These are phyloP conservation scores for Drosophila willistoni DNA, from an alignment of 1,140 invertebrate genomes.

Conservation along the genomic window DNA sequence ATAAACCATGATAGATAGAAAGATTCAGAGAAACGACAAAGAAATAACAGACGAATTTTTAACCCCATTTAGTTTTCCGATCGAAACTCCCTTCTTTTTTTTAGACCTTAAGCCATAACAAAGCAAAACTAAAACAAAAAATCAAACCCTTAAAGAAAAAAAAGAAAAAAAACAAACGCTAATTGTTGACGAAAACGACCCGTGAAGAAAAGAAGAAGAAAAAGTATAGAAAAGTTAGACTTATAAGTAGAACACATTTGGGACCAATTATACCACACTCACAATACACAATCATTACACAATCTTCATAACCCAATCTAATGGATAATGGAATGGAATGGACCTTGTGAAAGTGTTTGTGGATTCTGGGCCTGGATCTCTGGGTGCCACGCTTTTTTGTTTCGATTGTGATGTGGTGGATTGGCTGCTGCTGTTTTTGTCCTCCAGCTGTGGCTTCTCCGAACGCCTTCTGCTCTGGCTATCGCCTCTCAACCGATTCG, in stretches of 20 bases:
- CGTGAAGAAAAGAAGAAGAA: neutral
- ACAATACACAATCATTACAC: conserved; percentile 25
- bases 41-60: conserved; percentile 64
- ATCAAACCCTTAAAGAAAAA: conserved; percentile 28
- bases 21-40: conserved; percentile 64
- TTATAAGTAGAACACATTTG: conserved; percentile 72
- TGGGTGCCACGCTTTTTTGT: conserved; percentile 53
- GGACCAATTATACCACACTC: conserved; percentile 48
- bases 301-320: conserved; percentile 20
- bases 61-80: conserved; percentile 67
- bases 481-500: conserved; percentile 63
- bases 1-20: conserved; percentile 56
- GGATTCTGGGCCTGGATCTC: conserved; percentile 52
- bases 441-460: conserved; percentile 75
- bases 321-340: conserved; percentile 16
- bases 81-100: neutral
- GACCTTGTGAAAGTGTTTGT: conserved; percentile 41
- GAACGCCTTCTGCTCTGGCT: conserved; percentile 72
- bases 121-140: conserved; percentile 14
- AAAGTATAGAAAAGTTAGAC: conserved; percentile 49
- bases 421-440: conserved; percentile 73
- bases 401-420: conserved; percentile 67
- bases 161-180: conserved; percentile 32
- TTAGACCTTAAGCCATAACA: conserved; percentile 54
- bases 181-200: conserved; percentile 4